phyloP scores from a whole-genome alignment of 2,797 vertebrate species.

The Taeniopygia guttata region DNA sequence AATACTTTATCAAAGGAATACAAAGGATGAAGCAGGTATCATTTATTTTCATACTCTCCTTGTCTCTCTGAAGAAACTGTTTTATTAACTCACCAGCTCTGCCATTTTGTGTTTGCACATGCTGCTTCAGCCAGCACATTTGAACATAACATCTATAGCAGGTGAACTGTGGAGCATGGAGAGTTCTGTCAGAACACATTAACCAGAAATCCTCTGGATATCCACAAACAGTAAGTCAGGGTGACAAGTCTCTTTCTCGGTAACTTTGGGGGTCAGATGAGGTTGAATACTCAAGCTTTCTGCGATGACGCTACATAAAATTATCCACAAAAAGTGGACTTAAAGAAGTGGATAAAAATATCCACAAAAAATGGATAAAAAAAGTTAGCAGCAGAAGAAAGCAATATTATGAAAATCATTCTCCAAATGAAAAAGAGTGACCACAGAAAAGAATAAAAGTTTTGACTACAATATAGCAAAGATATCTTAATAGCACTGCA shows the following conservation, averaged over 20 bases:
- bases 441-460: not conserved
- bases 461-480: not conserved
- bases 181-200: not conserved
- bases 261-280: not conserved
- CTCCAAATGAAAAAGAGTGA: not conserved
- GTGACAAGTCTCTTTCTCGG: not conserved
- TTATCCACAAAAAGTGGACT: not conserved
- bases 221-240: not conserved
- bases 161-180: not conserved
- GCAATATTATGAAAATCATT: not conserved
- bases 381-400: not conserved
- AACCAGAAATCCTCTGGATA: not conserved
- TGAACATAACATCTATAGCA: not conserved
- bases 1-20: not conserved
- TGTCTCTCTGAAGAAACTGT: not conserved
- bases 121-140: not conserved
- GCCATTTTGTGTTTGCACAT: not conserved
- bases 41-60: not conserved
- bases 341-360: too few species aligned
- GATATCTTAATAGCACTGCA: not conserved
- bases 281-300: not conserved
- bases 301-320: not conserved
- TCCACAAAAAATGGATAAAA: too few species aligned
- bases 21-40: not conserved
- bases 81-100: not conserved